Conservation (phyloP, 2,888 invertebrate species). For the Parnassius apollo region DNA sequence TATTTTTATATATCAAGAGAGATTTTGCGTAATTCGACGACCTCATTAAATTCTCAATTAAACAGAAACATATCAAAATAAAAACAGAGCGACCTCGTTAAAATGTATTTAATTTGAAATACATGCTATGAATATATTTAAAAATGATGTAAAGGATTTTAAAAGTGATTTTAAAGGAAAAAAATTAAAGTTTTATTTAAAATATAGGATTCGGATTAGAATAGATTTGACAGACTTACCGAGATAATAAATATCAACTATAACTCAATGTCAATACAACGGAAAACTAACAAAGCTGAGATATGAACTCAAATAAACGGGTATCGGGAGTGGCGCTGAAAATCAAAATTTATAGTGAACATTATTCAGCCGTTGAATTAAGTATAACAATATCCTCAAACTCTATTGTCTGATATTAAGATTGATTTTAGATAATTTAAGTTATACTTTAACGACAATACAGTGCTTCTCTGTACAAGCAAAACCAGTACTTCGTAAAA, state of each 20-base stretch:
- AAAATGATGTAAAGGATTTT: too few relatives aligned
- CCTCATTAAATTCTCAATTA: too few relatives aligned
- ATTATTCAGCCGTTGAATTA: slow-evolving; percentile 8
- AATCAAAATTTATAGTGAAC: slow-evolving; percentile 24
- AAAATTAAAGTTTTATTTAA: too few relatives aligned
- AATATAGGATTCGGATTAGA: background rate
- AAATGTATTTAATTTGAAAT: too few relatives aligned
- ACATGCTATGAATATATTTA: too few relatives aligned
- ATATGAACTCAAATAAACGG: slow-evolving; percentile 28
- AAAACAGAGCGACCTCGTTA: too few relatives aligned
- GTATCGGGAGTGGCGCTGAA: slow-evolving; percentile 22
- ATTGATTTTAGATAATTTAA: background rate
- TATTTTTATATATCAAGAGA: too few relatives aligned
- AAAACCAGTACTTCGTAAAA: slow-evolving; percentile 3
- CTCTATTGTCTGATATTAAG: slow-evolving; percentile 5
- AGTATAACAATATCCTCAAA: slow-evolving; percentile 5
- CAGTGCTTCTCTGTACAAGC: too few relatives aligned
- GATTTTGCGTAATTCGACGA: too few relatives aligned
- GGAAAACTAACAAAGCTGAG: slow-evolving; percentile 24
- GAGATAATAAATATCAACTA: background rate
- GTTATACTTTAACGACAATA: background rate
- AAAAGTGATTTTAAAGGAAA: too few relatives aligned
- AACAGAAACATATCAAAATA: too few relatives aligned
- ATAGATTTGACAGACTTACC: background rate
- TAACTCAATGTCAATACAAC: slow-evolving; percentile 20